These are phyloP conservation scores for Stomorhina lunata DNA, from an alignment of 2,888 invertebrate genomes.

Conservation along the genomic window DNA sequence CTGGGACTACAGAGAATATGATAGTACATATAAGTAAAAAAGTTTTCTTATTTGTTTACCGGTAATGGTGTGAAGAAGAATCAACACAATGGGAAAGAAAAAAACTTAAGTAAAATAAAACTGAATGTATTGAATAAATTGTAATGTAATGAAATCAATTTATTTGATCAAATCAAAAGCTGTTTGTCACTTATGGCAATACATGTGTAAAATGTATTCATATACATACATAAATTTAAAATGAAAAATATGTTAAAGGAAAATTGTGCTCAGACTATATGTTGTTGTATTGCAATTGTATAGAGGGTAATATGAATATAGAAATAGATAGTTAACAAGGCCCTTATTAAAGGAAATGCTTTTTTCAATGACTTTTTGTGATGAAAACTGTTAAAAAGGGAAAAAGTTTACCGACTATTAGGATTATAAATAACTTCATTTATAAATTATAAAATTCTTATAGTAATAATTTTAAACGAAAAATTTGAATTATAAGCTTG, in stretches of 20 bases:
- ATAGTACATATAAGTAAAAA: not conserved
- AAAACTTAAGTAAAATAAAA: not conserved
- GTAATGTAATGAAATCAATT: slow-evolving; percentile 64
- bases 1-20: not conserved
- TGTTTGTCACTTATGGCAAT: slow-evolving; percentile 55
- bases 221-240: not conserved
- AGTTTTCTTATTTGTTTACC: not conserved
- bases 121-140: slow-evolving; percentile 55
- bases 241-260: not conserved
- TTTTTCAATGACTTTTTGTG: too few species aligned
- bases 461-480: too few species aligned
- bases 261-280: not conserved
- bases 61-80: not conserved
- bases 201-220: not conserved
- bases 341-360: too few species aligned
- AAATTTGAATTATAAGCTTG: too few species aligned
- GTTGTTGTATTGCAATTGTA: too few species aligned
- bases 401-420: too few species aligned
- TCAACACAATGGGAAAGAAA: not conserved
- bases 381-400: too few species aligned
- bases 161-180: slow-evolving; percentile 66
- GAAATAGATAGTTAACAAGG: too few species aligned
- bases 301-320: too few species aligned
- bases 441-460: too few species aligned
- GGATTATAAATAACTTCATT: too few species aligned